These are phyloP conservation scores for Cardiocondyla obscurior DNA, from an alignment of 1,140 invertebrate genomes.

Conservation along the genomic window DNA sequence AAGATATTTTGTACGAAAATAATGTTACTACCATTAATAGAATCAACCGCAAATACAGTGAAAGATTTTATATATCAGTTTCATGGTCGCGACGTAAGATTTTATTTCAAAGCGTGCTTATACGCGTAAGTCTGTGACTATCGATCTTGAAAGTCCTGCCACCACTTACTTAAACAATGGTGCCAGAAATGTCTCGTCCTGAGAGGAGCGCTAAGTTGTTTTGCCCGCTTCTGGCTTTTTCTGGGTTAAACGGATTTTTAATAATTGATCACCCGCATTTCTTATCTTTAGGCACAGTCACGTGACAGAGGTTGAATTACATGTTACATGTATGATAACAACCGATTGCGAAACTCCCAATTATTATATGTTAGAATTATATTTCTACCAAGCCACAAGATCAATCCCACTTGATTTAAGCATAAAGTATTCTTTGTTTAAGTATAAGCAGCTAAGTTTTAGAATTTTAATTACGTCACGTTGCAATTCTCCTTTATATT, in stretches of 20 bases:
- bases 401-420: no score
- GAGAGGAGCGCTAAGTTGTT: background rate
- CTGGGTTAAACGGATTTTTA: conserved; percentile 11
- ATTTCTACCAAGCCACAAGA: background rate
- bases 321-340: background rate
- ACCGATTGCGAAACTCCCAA: background rate
- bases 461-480: background rate
- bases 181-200: background rate
- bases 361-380: no score
- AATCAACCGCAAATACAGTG: background rate
- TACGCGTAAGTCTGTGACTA: background rate
- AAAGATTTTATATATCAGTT: background rate
- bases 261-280: conserved; percentile 35
- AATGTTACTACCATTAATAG: background rate
- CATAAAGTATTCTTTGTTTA: background rate
- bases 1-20: background rate
- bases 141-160: conserved; percentile 37
- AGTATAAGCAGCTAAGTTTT: background rate
- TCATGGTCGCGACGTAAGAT: background rate
- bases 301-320: background rate
- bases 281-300: background rate
- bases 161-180: background rate
- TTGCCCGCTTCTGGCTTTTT: background rate
- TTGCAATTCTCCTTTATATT: background rate
- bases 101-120: background rate